Conservation (phyloP, 2,797 vertebrate genomes). For the Pygocentrus nattereri region DNA sequence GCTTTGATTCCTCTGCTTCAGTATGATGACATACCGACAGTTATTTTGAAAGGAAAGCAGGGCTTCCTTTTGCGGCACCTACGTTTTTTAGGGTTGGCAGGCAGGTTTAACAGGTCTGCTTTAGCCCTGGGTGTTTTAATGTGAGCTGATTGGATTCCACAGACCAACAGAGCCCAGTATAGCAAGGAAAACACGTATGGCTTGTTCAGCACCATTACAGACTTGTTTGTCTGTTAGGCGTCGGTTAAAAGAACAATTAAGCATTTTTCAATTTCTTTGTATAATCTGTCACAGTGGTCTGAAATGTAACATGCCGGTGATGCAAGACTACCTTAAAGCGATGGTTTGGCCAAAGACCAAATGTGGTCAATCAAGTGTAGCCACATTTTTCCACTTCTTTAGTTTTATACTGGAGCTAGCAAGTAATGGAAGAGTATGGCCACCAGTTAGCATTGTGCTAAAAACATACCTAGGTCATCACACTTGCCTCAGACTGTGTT, state of each 20-base stretch:
- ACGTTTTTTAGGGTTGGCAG: not conserved
- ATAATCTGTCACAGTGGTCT: constrained; percentile 46
- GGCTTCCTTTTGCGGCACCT: not conserved
- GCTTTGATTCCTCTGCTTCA: not conserved
- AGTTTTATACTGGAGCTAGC: too few species aligned
- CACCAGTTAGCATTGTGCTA: too few species aligned
- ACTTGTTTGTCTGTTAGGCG: not conserved
- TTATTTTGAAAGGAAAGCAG: not conserved
- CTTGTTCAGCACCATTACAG: not conserved
- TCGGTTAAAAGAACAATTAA: not conserved
- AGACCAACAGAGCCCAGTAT: not conserved
- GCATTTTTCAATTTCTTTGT: too few species aligned
- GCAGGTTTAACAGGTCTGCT: not conserved
- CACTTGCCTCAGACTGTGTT: too few species aligned
- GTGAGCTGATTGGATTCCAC: not conserved
- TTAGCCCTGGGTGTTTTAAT: not conserved
- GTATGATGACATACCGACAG: not conserved
- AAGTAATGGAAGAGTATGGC: too few species aligned
- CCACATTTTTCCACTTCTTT: too few species aligned
- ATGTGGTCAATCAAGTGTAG: too few species aligned
- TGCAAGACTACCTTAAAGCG: constrained; percentile 11
- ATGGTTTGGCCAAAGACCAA: constrained; percentile 31
- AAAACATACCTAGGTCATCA: too few species aligned
- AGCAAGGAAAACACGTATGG: not conserved
- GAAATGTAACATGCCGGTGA: constrained; percentile 45